Evolutionary conservation across 2,113 vertebrate genomes (phyloP).

Genomic region (Nothobranchius kuhntae): DNA sequence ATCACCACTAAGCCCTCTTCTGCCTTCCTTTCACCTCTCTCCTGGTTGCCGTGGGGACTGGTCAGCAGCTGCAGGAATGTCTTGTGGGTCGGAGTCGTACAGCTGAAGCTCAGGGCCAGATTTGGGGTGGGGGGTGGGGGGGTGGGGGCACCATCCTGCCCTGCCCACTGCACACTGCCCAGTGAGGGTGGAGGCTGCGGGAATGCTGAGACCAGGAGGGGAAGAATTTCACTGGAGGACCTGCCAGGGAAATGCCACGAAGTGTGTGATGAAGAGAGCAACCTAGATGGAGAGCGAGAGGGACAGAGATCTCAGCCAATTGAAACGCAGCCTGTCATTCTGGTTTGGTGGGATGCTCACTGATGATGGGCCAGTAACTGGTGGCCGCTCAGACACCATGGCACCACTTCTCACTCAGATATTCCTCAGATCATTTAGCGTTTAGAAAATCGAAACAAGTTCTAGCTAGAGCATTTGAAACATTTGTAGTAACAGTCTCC

Average conservation of each 20-base stretch:
- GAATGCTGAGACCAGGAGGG: slow-evolving; percentile 75
- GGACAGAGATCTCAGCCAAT: slow-evolving; percentile 67
- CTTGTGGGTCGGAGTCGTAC: slow-evolving; percentile 69
- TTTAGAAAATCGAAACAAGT: slow-evolving; percentile 17
- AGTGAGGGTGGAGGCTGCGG: slow-evolving; percentile 76
- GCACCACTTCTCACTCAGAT: slow-evolving; percentile 61
- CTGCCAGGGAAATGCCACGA: slow-evolving; percentile 83
- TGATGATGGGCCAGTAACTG: slow-evolving; percentile 72
- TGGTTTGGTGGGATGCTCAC: slow-evolving; percentile 54
- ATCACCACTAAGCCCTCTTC: slow-evolving; percentile 36
- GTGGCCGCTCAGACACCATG: slow-evolving; percentile 63
- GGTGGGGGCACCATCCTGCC: slow-evolving; percentile 66
- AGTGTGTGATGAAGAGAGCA: slow-evolving; percentile 75
- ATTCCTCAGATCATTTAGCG: slow-evolving; percentile 31
- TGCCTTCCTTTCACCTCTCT: slow-evolving; percentile 68
- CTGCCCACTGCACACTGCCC: slow-evolving; percentile 59
- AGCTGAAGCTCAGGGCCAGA: slow-evolving; percentile 66
- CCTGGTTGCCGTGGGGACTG: slow-evolving; percentile 73
- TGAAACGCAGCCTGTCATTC: slow-evolving; percentile 70
- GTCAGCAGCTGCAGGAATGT: slow-evolving; percentile 76
- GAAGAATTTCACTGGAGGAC: slow-evolving; percentile 76
- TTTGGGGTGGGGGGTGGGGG: slow-evolving; percentile 5
- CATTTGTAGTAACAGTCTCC: slow-evolving; percentile 4
- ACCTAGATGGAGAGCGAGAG: slow-evolving; percentile 61
- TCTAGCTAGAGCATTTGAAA: neutral